Evolutionary conservation across 2,888 invertebrate genomes (phyloP).

Genomic region (Physocephala rufipes): DNA sequence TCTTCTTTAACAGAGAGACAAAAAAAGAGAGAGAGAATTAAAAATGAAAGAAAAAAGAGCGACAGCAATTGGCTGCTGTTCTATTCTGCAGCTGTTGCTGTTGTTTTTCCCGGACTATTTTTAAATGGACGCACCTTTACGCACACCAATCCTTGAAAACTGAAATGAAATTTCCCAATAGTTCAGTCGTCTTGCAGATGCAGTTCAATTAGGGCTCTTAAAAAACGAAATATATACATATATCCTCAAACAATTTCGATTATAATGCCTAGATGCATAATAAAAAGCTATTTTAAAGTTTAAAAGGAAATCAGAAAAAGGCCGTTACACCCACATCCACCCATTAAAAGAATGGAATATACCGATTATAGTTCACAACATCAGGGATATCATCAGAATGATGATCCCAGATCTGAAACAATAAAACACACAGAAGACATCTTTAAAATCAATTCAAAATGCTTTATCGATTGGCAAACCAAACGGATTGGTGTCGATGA

Average conservation of each 20-base stretch:
- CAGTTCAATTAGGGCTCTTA: conserved; percentile 16
- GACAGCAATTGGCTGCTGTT: too few species aligned
- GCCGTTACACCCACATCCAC: too few species aligned
- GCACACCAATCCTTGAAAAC: background rate
- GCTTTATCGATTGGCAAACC: background rate
- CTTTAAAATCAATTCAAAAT: conserved; percentile 6
- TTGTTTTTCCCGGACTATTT: conserved; percentile 20
- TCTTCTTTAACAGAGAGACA: too few species aligned
- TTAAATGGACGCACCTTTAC: conserved; percentile 20
- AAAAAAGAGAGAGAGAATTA: too few species aligned
- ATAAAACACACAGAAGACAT: background rate
- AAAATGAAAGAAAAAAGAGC: too few species aligned
- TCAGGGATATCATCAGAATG: background rate
- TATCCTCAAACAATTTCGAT: background rate
- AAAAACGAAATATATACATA: background rate
- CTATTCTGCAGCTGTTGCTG: background rate
- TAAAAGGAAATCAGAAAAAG: too few species aligned
- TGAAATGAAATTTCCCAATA: conserved; percentile 21
- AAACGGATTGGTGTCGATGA: background rate
- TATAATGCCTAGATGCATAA: background rate
- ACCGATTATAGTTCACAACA: conserved; percentile 1
- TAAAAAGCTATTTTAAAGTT: too few species aligned
- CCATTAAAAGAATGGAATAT: conserved; percentile 13
- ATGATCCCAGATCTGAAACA: too few species aligned
- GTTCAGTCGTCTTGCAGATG: conserved; percentile 15